phyloP scores from a whole-genome alignment of 2,113 vertebrate genomes.

The Plestiodon gilberti region DNA sequence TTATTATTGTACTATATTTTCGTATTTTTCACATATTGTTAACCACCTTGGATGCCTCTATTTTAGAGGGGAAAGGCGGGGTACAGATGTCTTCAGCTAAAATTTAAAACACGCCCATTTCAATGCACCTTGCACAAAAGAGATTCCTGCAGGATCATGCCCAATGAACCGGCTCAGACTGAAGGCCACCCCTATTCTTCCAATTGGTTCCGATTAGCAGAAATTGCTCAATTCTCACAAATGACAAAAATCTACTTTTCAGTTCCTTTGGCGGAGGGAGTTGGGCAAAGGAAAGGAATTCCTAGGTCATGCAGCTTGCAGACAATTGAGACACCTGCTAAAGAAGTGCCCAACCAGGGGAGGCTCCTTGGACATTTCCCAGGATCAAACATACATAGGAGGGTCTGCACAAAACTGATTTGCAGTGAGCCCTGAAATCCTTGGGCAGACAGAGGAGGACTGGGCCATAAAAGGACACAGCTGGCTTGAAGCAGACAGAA shows the following conservation, averaged over 20 bases:
- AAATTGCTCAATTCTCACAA: background rate
- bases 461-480: too few relatives aligned
- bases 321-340: background rate
- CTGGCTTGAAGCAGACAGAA: constrained; percentile 58
- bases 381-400: background rate
- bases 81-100: too few relatives aligned
- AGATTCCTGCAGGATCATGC: background rate
- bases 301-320: too few relatives aligned
- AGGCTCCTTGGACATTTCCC: background rate
- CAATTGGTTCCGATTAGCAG: background rate
- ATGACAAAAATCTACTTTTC: background rate
- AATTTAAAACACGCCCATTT: background rate
- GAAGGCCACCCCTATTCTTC: background rate
- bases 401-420: background rate
- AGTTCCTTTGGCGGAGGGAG: too few relatives aligned
- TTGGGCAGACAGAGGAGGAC: too few relatives aligned
- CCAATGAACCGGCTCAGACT: background rate
- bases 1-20: too few relatives aligned
- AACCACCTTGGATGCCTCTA: too few relatives aligned
- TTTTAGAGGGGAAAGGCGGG: too few relatives aligned
- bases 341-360: background rate
- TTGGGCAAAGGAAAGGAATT: background rate
- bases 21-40: too few relatives aligned
- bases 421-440: background rate
- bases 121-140: background rate